These are phyloP conservation scores for Petrolisthes manimaculis DNA, from an alignment of 2,888 invertebrate genomes.

Conservation along the genomic window DNA sequence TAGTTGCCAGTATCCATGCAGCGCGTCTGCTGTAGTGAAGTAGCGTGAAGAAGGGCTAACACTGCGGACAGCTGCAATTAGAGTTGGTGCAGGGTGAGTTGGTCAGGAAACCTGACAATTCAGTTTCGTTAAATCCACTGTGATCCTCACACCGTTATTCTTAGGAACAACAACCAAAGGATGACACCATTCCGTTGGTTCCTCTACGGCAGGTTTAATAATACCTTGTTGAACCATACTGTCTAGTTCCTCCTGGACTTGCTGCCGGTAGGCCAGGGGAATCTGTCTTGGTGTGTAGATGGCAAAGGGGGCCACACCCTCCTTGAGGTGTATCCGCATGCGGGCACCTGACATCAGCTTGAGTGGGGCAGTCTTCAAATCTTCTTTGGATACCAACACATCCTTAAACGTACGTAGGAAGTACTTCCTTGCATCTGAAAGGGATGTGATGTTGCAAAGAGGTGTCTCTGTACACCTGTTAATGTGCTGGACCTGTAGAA, in stretches of 20 bases:
- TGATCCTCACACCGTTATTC: not conserved
- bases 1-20: constrained; percentile 43
- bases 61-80: constrained; percentile 10
- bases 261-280: not conserved
- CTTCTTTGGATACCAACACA: no score
- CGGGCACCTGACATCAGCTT: no score
- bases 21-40: constrained; percentile 26
- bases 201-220: not conserved
- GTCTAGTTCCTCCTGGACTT: constrained; percentile 8
- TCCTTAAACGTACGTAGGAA: no score
- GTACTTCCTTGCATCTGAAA: no score
- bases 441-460: no score
- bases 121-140: not conserved
- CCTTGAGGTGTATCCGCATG: no score
- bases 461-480: no score
- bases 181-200: not conserved
- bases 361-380: no score
- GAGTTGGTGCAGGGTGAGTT: no score
- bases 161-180: not conserved
- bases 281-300: not conserved
- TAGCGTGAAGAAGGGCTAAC: constrained; percentile 1
- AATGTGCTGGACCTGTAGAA: not conserved
- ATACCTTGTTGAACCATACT: not conserved
- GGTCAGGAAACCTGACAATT: no score
- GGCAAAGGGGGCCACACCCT: not conserved